Percentiles rank a stretch among this genome's conserved stretches.
Conservation (phyloP, 2,888 invertebrate genomes). For the Sinelater perroti region DNA sequence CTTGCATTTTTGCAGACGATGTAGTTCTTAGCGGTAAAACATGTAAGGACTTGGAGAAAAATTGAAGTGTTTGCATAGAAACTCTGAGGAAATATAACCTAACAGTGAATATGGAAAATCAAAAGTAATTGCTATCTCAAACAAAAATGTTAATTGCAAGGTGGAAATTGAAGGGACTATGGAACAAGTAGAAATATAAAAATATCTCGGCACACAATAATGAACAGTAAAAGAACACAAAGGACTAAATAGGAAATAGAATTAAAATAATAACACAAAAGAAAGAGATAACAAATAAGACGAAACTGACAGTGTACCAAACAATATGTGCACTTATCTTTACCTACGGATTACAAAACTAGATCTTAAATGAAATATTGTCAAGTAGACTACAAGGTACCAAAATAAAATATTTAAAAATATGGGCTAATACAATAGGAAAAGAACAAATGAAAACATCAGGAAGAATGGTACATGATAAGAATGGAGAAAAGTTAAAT, state of each 20-base stretch:
- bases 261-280: background rate
- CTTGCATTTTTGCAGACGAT: conserved; percentile 2
- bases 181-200: conserved; percentile 9
- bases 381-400: background rate
- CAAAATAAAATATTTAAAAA: conserved; percentile 4
- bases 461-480: background rate
- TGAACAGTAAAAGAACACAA: conserved; percentile 1
- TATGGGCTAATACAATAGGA: background rate
- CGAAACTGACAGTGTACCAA: conserved; percentile 2
- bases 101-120: conserved; percentile 1
- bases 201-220: too few relatives aligned
- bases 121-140: conserved; percentile 1
- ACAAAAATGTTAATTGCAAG: background rate
- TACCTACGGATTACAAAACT: background rate
- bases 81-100: conserved; percentile 1
- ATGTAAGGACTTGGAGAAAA: conserved; percentile 1
- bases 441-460: conserved; percentile 8
- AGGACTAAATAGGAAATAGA: conserved; percentile 10
- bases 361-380: background rate
- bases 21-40: background rate
- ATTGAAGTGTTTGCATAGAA: too few relatives aligned
- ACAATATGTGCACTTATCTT: background rate
- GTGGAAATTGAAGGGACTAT: background rate
- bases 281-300: too few relatives aligned
- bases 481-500: conserved; percentile 1